Evolutionary conservation across 1,140 invertebrate genomes (phyloP).

Genomic region (Drosophila pandora): DNA sequence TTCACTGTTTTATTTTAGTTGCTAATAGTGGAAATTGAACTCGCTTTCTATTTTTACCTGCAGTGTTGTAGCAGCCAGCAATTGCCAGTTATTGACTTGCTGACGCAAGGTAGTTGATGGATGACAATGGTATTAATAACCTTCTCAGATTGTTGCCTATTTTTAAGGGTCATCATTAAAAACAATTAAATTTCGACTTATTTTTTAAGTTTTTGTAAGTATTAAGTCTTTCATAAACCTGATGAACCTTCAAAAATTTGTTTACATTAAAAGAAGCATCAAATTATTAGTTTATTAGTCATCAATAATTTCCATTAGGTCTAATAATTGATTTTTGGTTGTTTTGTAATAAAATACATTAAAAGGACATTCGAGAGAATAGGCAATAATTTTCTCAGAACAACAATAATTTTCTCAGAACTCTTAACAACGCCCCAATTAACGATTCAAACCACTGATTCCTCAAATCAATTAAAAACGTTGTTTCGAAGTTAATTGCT

Average conservation of each 20-base stretch:
- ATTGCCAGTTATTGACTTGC: not conserved
- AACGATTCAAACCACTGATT: not conserved
- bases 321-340: not conserved
- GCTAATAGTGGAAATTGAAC: constrained; percentile 8
- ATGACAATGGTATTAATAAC: no score
- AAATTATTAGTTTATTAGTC: not conserved
- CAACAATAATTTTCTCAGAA: not conserved
- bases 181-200: not conserved
- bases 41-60: not conserved
- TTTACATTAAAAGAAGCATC: not conserved
- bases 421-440: not conserved
- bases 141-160: not conserved
- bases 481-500: not conserved
- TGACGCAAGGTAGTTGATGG: not conserved
- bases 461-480: not conserved
- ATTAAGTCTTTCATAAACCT: not conserved
- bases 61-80: not conserved
- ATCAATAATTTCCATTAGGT: not conserved
- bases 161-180: not conserved
- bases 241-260: not conserved
- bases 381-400: not conserved
- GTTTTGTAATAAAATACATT: not conserved
- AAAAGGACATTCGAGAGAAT: not conserved
- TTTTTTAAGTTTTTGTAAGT: not conserved
- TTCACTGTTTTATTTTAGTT: not conserved